Evolutionary conservation across 2,888 invertebrate species (phyloP), one percentile per base, ranked within the genome.

Genomic region (Choristoneura rosaceana): DNA sequence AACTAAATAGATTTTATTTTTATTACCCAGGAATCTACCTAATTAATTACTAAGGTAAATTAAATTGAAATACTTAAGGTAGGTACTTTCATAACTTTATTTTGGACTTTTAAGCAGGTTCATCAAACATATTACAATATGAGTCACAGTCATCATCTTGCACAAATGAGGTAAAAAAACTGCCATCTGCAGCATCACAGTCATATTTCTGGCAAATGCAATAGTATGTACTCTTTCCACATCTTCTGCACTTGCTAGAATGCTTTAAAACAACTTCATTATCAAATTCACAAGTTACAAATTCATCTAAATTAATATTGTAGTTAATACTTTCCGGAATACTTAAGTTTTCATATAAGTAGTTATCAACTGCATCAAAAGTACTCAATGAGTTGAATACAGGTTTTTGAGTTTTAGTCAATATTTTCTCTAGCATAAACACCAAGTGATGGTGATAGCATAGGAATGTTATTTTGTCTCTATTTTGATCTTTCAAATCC

Each of bases 361-460:
- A 98, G 34, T 95, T 91, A 76, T 97, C 92, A 38, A 98, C 97
- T 79, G 95, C 94, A 68, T 95, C 90, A 82, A 96, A 96, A 73
- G 94, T 95, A 78, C 95, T 95, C 25, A 98, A 93, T 77, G 95
- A 95, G 89, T 99, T 99, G 83, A 99, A 98, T 64, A 96, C 90
- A 77, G 95, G 93, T 81, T 97, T 96, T 81, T 97, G 96, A 65
- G 95, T 90, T 81, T 96, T 97, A 0, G 96, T 95, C 79, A 99
- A 93, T 52, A 97, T 86, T 88, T 96, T 97, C 82, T 98, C 98
- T 82, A 98, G 94, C 99, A 99, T 99, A 87, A 98, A 99, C 66
- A 98, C 98, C 76, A 99, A 95, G 91, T 99, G 99, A 87, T 99
- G 99, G 91, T 99, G 99, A 83, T 99, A 98, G 84, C 96, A 96